A percentile compares a stretch with the other conserved stretches of the same genome.
Evolutionary conservation across 2,888 invertebrate species (phyloP).

Genomic region (Orchesellides sinensis): DNA sequence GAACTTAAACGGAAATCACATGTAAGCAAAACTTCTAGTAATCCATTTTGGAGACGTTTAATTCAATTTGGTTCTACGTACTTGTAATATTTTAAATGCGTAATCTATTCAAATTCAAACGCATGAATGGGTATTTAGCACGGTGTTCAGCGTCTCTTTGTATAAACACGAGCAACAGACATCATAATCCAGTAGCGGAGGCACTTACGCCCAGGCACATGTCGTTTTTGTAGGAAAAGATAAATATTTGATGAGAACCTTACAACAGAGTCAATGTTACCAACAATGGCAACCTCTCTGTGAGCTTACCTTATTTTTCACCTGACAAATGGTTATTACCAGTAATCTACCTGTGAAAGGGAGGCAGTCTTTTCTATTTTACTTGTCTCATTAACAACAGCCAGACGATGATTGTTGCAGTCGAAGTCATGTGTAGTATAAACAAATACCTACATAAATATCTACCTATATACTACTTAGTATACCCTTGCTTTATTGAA

Average conservation of each 20-base stretch:
- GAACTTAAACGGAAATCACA: no score
- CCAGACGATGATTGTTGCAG: conserved; percentile 22
- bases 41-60: no score
- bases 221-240: conserved; percentile 52
- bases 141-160: no score
- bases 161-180: no score
- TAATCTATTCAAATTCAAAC: no score
- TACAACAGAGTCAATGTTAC: conserved; percentile 28
- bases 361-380: conserved; percentile 50
- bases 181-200: conserved; percentile 31
- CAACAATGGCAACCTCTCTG: conserved; percentile 57
- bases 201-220: conserved; percentile 54
- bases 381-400: conserved; percentile 64
- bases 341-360: conserved; percentile 58
- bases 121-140: no score
- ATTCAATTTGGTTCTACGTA: no score
- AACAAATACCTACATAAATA: no score
- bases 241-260: conserved; percentile 62
- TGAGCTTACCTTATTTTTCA: conserved; percentile 53
- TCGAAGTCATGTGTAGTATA: conserved; percentile 2
- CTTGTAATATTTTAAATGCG: no score
- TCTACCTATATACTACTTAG: no score
- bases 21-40: no score
- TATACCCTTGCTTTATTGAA: conserved; percentile 9
- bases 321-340: conserved; percentile 60